Base-by-base conservation (phyloP, 2,113 vertebrate genomes). In the Pteropus alecto region DNA sequence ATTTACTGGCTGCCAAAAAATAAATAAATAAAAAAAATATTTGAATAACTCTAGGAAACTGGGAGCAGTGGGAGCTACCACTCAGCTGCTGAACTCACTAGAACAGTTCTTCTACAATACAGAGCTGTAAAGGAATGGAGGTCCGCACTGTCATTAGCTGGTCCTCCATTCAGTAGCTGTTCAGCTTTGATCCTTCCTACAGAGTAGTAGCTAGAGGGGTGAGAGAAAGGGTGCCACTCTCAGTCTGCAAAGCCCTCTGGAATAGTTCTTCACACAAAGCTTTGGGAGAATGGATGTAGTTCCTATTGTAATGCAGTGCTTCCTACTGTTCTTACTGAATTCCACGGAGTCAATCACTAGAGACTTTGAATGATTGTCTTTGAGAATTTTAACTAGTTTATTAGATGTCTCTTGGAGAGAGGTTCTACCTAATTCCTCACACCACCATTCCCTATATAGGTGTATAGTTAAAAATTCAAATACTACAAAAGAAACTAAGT, bases 281-380 rank as follows among this genome's bases (percentile, higher is more conserved):
- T 84, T 2, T 77, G 9, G 15, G 68, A 26, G 43, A 1, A 16
- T 43, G 51, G 18, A n/a, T 21, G 21, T n/a, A 46, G 41, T 71
- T 48, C 54, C 78, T 61, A 22, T 28, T 35, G 0, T 2, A 35
- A 82, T 35, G n/a, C 70, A 15, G 26, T n/a, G 19, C 56, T 65
- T 79, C 48, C 33, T 90, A 2, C 33, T 43, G 26, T 78, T 54
- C 43, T 41, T 78, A 46, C 3, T 33, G 61, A 93, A 84, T 77
- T 63, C n/a, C 43, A 56, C 54, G 46, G 43, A 89, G 77, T 60
- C 48, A 70, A 1, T 70, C 51, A 84, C 61, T 35, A 71, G 43
- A 84, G 63, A 71, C 38, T 74, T 90, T 74, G 58, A 95, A 87
- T 92, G 56, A 81, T 87, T 86, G 7, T 79, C 21, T 91, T 79